Conservation (phyloP, 2,888 invertebrate species). For the Leptinotarsa peninsularis region DNA sequence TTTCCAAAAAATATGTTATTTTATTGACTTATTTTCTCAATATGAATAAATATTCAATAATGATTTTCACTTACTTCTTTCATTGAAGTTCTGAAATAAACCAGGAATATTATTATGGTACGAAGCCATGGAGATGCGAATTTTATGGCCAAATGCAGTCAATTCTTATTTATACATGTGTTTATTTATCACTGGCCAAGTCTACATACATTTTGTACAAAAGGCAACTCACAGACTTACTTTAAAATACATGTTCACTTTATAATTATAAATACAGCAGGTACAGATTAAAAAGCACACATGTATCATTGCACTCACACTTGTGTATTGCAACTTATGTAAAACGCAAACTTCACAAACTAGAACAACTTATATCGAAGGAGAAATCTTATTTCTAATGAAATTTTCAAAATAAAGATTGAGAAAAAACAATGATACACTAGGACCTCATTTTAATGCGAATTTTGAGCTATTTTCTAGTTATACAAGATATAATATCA, state of each 20-base stretch:
- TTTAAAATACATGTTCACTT: slow-evolving; percentile 22
- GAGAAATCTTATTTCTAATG: not conserved
- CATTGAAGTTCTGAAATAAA: too few relatives aligned
- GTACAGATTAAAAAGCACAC: slow-evolving; percentile 25
- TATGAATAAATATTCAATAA: too few relatives aligned
- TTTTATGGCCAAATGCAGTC: not conserved
- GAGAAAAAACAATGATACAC: not conserved
- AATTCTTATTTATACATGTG: slow-evolving; percentile 11
- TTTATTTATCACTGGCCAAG: slow-evolving; percentile 25
- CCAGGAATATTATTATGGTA: not conserved
- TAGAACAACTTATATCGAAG: slow-evolving; percentile 4
- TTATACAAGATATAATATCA: too few relatives aligned
- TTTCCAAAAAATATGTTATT: too few relatives aligned
- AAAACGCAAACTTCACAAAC: slow-evolving; percentile 5
- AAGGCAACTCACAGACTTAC: slow-evolving; percentile 26
- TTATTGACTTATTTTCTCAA: too few relatives aligned
- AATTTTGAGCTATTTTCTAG: too few relatives aligned
- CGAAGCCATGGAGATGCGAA: not conserved
- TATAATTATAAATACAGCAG: slow-evolving; percentile 17
- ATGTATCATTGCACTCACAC: slow-evolving; percentile 24
- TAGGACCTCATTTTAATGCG: not conserved
- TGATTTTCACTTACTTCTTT: too few relatives aligned
- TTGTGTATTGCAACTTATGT: slow-evolving; percentile 17
- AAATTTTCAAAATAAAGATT: not conserved
- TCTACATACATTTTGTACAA: slow-evolving; percentile 27